These are phyloP conservation scores for Lucilia cuprina DNA, from an alignment of 1,140 invertebrate genomes.

Conservation along the genomic window DNA sequence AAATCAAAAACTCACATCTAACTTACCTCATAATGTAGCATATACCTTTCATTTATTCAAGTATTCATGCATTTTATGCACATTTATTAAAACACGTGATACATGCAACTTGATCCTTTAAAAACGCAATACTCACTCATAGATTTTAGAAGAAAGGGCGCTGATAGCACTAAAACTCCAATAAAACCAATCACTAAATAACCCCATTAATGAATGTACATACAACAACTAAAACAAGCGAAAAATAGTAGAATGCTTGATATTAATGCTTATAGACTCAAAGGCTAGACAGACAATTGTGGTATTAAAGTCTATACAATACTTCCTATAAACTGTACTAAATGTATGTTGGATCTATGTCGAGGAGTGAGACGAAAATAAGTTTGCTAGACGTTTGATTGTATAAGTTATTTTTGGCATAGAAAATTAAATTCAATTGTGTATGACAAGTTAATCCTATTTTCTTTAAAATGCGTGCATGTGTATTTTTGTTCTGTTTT, in stretches of 20 bases:
- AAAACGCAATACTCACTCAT: neutral
- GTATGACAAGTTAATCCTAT: slow-evolving; percentile 61
- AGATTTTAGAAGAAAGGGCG: neutral
- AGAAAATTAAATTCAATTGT: slow-evolving; percentile 62
- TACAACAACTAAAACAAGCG: neutral
- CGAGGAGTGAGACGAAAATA: neutral
- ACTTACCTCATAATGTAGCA: neutral
- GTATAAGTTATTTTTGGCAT: slow-evolving; percentile 41
- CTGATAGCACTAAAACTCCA: neutral
- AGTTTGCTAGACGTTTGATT: slow-evolving; percentile 34
- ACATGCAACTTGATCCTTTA: neutral
- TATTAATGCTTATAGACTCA: slow-evolving; percentile 10
- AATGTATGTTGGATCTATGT: neutral
- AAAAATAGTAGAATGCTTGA: neutral
- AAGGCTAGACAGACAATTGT: slow-evolving; percentile 12
- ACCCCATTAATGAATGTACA: neutral
- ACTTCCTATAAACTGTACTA: neutral
- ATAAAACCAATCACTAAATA: slow-evolving; percentile 5
- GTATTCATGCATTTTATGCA: neutral
- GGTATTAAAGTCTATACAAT: too few relatives aligned
- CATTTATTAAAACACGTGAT: slow-evolving; percentile 11
- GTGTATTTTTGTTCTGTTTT: too few relatives aligned
- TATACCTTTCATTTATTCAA: neutral
- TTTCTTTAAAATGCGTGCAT: slow-evolving; percentile 41
- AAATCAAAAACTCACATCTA: neutral